phyloP scores from a whole-genome alignment of 2,113 vertebrate genomes.

The Nettapus auritus region DNA sequence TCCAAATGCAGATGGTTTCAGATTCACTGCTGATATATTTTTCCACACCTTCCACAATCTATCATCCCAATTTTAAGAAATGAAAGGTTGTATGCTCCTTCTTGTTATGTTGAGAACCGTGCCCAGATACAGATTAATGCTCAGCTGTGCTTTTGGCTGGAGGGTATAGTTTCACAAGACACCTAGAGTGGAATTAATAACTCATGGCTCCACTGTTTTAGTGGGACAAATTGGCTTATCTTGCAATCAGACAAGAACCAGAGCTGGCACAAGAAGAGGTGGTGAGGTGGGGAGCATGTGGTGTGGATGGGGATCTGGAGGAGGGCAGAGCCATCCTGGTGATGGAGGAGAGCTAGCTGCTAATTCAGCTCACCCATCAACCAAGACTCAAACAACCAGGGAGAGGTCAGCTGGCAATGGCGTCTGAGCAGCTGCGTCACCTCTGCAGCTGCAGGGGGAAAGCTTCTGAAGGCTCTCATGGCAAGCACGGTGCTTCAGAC shows the following conservation, averaged over 20 bases:
- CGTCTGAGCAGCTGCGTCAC: not conserved
- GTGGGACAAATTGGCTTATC: not conserved
- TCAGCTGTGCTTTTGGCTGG: not conserved
- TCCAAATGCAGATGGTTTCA: not conserved
- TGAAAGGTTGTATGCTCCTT: not conserved
- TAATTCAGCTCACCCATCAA: not conserved
- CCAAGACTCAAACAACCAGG: not conserved
- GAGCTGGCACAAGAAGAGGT: not conserved
- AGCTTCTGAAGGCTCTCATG: not conserved
- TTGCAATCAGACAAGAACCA: not conserved
- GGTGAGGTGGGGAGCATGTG: not conserved
- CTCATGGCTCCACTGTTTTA: not conserved
- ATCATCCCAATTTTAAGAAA: not conserved
- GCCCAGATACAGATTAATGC: not conserved
- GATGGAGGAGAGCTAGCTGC: not conserved
- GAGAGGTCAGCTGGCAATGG: fast-evolving
- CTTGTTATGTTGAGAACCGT: not conserved
- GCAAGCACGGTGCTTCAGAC: not conserved
- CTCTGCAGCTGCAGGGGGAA: not conserved
- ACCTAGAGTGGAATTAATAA: not conserved
- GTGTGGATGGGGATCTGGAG: not conserved
- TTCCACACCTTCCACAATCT: not conserved
- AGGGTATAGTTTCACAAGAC: not conserved
- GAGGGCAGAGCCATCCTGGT: not conserved
- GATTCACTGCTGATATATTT: not conserved